Base-by-base conservation (phyloP, 2,888 invertebrate genomes). In the Torymus aiolomorphi region DNA sequence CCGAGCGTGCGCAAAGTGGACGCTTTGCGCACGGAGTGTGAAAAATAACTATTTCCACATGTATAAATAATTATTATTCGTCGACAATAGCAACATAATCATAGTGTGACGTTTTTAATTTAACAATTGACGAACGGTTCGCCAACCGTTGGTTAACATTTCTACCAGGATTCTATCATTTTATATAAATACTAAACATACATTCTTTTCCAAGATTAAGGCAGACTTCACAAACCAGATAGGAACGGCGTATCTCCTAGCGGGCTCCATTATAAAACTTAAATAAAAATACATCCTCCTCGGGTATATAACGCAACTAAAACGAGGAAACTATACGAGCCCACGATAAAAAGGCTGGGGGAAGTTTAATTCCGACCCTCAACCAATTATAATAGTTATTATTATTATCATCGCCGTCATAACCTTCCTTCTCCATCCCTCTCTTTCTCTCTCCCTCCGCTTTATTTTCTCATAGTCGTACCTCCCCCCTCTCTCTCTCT, bases 361-460 rank as follows among this genome's bases (percentile, higher is more conserved):
- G 2, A 16, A 52, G 54, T 16, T 57, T 57, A 69, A 56, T 67
- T 54, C 56, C 42, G 12, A 16, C 24, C 62, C n/a, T 4, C 42
- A 2, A n/a, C 20, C 59, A 67, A 66, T 59, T 67, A 66, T 51
- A 57, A 75, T 51, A 75, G 75, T 65, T 65, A 75, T 67, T 49
- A 74, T 57, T 62, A 72, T 72, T 66, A 57, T 24, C 54, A 52
- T 63, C 24, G 54, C 54, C 73, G 18, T 62, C 52, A 31, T 63
- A 52, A 63, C 16, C 54, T 62, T n/a, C 18, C 24, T 3, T 10
- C 54, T 42, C 8, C 12, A 16, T 12, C 56, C 24, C 49, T 18
- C 8, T 42, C 52, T 66, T 20, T n/a, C n/a, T n/a, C n/a, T n/a
- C n/a, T n/a, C n/a, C 16, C 12, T 42, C 0, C 16, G 74, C 67